Conservation (phyloP, 2,113 vertebrate species). For the Dromas ardeola region DNA sequence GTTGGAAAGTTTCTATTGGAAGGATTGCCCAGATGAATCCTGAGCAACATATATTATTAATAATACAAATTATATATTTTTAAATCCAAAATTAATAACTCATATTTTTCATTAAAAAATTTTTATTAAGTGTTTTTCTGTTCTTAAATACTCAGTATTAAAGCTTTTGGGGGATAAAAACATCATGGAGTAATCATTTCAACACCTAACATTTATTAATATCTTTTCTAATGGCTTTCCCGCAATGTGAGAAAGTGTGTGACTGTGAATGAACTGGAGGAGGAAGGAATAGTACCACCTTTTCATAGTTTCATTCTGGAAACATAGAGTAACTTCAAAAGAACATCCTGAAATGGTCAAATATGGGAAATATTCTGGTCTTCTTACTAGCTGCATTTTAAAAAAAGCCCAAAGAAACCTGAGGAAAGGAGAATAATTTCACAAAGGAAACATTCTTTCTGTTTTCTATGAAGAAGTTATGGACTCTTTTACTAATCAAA, state of each 20-base stretch:
- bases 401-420: background rate
- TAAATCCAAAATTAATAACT: rapidly evolving
- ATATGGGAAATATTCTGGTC: background rate
- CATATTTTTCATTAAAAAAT: background rate
- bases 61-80: background rate
- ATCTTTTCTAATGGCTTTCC: background rate
- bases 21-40: background rate
- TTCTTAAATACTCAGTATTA: background rate
- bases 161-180: background rate
- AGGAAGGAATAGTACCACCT: background rate
- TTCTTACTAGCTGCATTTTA: background rate
- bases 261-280: background rate
- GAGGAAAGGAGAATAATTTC: constrained; percentile 35
- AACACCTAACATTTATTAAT: background rate
- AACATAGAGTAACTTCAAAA: background rate
- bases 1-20: background rate
- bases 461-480: background rate
- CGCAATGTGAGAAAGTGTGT: background rate
- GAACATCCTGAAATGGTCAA: background rate
- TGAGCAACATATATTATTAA: background rate
- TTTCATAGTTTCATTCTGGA: background rate
- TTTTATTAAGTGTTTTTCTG: background rate
- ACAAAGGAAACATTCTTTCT: constrained; percentile 36
- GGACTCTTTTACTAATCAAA: constrained; percentile 29
- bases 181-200: background rate